Base-by-base conservation (phyloP, 2,888 invertebrate species). In the Protonemura montana region DNA sequence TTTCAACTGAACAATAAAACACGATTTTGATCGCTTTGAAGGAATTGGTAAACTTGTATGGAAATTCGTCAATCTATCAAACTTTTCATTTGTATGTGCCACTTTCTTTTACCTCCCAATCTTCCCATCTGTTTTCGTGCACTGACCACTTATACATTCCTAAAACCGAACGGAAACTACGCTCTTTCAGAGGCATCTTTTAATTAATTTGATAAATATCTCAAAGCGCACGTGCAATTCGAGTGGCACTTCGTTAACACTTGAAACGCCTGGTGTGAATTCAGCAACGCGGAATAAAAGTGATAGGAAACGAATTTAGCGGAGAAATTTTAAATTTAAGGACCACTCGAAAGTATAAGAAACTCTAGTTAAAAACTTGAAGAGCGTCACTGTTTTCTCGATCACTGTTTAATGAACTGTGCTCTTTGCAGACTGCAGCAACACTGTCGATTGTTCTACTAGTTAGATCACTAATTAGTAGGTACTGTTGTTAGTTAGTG, bases 71-170 rank as follows among this genome's bases (percentile, higher is more conserved):
- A 10, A 3, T 59, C 13, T 21, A 59, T 21, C 59, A 59, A 35
- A 6, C 10, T 35, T 13, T 59, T 59, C 59, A 7, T 59, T 59
- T 2, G 1, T 21, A 3, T 3, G 13, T 59, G 59, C 59, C 59
- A 21, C 59, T 59, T 59, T 59, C 59, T 0, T 30, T 81, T 81
- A 81, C 81, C 81, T 81, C 30, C 81, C 81, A 81, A 30, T 81
- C 81, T 81, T 81, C 81, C 81, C 81, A 81, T 29, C 30, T 81
- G 28, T n/a, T 29, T 10, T 81, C 81, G 28, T 30, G 30, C n/a
- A 81, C 81, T 30, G 81, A 81, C 81, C 81, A 81, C 81, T 81
- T 81, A 29, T 81, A 81, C 81, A 81, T 81, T 21, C 81, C 81
- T n/a, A 81, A 29, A 10, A 81, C 5, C 2, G 81, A 81, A 10